Percentiles rank a stretch among this genome's conserved stretches.
These are phyloP conservation scores for Sebastolobus altivelis DNA, from an alignment of 2,797 vertebrate genomes.

Conservation along the genomic window DNA sequence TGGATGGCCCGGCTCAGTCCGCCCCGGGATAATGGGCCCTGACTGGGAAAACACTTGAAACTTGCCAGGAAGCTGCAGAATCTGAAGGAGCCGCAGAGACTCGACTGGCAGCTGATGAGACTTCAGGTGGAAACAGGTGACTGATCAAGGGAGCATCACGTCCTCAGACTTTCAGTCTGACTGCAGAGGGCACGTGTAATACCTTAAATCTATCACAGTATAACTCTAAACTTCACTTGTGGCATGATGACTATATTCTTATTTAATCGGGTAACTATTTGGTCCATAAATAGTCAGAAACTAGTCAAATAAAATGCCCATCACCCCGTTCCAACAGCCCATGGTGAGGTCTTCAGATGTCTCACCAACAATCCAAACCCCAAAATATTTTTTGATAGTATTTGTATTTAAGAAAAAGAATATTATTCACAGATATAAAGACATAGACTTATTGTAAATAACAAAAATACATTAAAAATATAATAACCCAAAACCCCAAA, in stretches of 20 bases:
- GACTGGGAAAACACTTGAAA: constrained; percentile 76
- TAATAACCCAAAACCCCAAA: too few species aligned
- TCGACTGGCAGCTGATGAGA: constrained; percentile 29
- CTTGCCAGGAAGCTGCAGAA: constrained; percentile 70
- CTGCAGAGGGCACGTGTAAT: neutral
- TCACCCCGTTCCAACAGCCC: too few species aligned
- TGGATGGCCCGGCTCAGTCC: constrained; percentile 62
- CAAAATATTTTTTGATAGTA: too few species aligned
- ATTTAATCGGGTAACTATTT: neutral
- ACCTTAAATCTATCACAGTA: neutral
- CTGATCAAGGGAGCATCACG: neutral
- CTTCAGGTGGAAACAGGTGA: constrained; percentile 35
- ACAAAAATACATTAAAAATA: too few species aligned
- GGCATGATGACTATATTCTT: neutral
- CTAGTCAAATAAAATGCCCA: neutral
- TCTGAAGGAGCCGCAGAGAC: constrained; percentile 44
- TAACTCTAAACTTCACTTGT: neutral
- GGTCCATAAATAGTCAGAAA: neutral
- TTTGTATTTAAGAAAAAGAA: too few species aligned
- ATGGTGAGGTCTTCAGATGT: neutral
- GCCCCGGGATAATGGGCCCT: constrained; percentile 63
- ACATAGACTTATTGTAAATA: too few species aligned
- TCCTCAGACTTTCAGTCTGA: neutral
- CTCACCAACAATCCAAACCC: too few species aligned
- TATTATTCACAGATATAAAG: too few species aligned